Conservation (phyloP, 2,888 invertebrate species). For the Netelia virgata region DNA sequence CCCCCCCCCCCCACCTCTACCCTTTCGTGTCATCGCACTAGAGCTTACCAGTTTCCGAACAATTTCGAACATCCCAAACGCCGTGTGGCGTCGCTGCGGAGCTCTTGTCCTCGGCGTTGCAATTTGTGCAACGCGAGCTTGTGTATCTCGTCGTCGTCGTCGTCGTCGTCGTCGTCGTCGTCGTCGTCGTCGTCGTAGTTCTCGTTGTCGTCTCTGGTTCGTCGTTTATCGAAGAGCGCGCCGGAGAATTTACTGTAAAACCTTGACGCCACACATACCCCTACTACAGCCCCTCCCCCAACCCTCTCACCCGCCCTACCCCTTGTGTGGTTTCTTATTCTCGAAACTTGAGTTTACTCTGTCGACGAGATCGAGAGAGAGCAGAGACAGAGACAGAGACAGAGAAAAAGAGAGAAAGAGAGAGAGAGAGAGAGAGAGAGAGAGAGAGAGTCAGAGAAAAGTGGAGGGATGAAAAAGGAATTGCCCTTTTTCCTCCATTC, state of each 20-base stretch:
- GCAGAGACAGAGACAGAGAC: not conserved
- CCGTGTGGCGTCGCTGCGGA: not conserved
- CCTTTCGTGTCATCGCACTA: slow-evolving; percentile 20
- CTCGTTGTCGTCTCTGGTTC: slow-evolving; percentile 31
- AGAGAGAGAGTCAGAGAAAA: not conserved
- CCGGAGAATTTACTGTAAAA: slow-evolving; percentile 41
- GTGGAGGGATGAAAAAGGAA: slow-evolving; percentile 37
- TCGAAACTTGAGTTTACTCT: slow-evolving; percentile 26
- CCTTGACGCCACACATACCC: not conserved
- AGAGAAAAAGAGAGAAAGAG: not conserved
- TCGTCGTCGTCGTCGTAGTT: slow-evolving; percentile 8
- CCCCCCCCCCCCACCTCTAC: not conserved
- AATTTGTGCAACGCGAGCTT: slow-evolving; percentile 56
- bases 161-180: slow-evolving; percentile 40
- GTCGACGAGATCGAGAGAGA: slow-evolving; percentile 13
- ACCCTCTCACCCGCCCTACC: not conserved
- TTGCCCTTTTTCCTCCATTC: slow-evolving; percentile 45
- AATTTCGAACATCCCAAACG: slow-evolving; percentile 61
- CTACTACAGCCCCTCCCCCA: not conserved
- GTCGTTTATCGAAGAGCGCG: slow-evolving; percentile 28
- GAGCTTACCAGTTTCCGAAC: slow-evolving; percentile 63
- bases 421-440: slow-evolving; percentile 6
- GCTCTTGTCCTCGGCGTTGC: slow-evolving; percentile 48
- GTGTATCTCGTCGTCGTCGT: slow-evolving; percentile 38
- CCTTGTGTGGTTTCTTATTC: not conserved